Evolutionary conservation across 2,888 invertebrate species (phyloP).

Genomic region (Silvanus unidentatus): DNA sequence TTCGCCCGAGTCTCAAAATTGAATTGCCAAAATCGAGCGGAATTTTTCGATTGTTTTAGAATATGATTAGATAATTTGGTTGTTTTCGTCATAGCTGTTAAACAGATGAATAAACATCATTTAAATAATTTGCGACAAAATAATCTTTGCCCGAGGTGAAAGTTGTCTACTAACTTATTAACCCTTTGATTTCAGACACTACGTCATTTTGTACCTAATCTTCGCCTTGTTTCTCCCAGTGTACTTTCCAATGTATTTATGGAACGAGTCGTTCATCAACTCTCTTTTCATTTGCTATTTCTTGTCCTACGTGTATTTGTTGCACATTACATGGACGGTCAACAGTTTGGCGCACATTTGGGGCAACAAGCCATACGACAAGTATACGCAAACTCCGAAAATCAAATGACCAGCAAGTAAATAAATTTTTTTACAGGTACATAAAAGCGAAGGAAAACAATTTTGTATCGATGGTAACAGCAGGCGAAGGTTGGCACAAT

Average conservation of each 20-base stretch:
- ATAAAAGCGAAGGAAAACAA: conserved; percentile 59
- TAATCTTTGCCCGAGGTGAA: too few species aligned
- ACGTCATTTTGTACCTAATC: not conserved
- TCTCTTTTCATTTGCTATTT: conserved; percentile 49
- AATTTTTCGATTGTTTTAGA: too few species aligned
- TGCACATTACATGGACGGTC: conserved; percentile 78
- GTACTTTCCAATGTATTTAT: not conserved
- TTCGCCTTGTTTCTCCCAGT: not conserved
- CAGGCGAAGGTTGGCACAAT: conserved; percentile 71
- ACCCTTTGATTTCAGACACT: not conserved
- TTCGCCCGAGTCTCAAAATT: not conserved
- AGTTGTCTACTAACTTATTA: too few species aligned
- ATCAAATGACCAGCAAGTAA: too few species aligned
- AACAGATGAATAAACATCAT: too few species aligned
- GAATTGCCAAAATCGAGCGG: not conserved
- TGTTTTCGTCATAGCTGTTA: too few species aligned
- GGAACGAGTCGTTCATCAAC: not conserved
- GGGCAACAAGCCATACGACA: conserved; percentile 73
- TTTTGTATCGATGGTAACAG: conserved; percentile 55
- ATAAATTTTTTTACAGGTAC: conserved; percentile 40
- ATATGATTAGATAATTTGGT: too few species aligned
- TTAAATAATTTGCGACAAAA: too few species aligned
- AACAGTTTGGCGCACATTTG: conserved; percentile 77
- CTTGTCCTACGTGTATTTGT: conserved; percentile 54
- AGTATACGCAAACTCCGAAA: too few species aligned